phyloP scores from a whole-genome alignment of 2,113 vertebrate species.

The Pterocles burchelli region DNA sequence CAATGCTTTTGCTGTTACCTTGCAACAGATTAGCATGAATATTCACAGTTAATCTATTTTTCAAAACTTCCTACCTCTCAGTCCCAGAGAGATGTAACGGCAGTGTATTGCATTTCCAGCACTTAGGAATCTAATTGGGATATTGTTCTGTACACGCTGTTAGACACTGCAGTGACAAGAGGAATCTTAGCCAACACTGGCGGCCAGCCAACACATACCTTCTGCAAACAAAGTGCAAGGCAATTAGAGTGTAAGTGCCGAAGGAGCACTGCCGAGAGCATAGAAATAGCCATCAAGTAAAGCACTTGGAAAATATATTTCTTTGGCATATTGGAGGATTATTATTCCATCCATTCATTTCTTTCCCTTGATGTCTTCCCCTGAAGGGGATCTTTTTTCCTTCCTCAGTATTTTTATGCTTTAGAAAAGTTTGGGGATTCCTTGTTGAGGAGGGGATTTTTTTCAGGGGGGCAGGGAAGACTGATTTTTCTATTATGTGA shows the following conservation, averaged over 20 bases:
- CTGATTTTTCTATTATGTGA: not conserved
- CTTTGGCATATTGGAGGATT: not conserved
- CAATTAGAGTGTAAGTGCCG: constrained; percentile 69
- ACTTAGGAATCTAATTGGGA: constrained; percentile 77
- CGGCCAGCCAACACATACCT: constrained; percentile 72
- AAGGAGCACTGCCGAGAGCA: constrained; percentile 16
- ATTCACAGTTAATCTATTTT: constrained; percentile 2
- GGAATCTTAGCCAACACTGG: constrained; percentile 68
- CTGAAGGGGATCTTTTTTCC: not conserved
- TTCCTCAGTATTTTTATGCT: not conserved
- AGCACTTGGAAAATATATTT: constrained; percentile 43
- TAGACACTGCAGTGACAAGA: constrained; percentile 77
- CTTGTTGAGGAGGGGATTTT: not conserved
- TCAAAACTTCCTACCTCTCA: constrained; percentile 35
- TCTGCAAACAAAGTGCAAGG: constrained; percentile 72
- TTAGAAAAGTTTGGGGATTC: not conserved
- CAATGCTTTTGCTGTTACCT: not conserved
- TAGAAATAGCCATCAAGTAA: constrained; percentile 65
- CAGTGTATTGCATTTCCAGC: constrained; percentile 64
- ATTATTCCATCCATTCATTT: not conserved
- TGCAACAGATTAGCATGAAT: constrained; percentile 9
- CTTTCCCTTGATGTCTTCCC: not conserved
- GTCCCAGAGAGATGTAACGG: not conserved
- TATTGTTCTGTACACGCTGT: constrained; percentile 77
- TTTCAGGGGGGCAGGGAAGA: not conserved